phyloP scores from a whole-genome alignment of 2,888 invertebrate species.

The Diarsia rubi region DNA sequence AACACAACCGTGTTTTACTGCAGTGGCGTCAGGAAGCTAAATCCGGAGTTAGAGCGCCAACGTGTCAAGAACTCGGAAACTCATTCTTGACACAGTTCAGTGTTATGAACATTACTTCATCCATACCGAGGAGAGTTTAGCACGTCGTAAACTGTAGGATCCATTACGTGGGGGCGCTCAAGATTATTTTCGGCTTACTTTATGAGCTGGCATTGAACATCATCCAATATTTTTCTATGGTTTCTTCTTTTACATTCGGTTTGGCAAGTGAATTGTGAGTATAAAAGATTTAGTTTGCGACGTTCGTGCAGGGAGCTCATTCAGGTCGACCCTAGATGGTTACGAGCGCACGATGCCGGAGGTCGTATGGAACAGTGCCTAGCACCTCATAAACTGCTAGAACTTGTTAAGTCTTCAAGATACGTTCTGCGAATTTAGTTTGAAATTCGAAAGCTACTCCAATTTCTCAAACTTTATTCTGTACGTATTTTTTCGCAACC shows the following conservation, averaged over 20 bases:
- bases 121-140: conserved; percentile 79
- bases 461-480: neutral
- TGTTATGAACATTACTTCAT: conserved; percentile 84
- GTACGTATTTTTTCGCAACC: no score
- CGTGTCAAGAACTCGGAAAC: conserved; percentile 79
- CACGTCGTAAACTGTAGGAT: conserved; percentile 85
- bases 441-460: conserved; percentile 22
- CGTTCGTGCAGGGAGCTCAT: conserved; percentile 69
- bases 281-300: conserved; percentile 63
- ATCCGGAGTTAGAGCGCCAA: conserved; percentile 71
- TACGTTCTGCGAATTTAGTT: conserved; percentile 24
- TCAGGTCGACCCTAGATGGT: conserved; percentile 67
- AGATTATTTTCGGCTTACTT: conserved; percentile 77
- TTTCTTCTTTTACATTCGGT: conserved; percentile 66
- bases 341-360: conserved; percentile 65
- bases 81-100: conserved; percentile 81
- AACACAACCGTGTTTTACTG: conserved; percentile 2
- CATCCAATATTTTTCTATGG: conserved; percentile 73
- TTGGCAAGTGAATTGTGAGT: conserved; percentile 60
- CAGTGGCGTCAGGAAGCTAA: conserved; percentile 63
- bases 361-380: conserved; percentile 68
- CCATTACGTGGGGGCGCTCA: conserved; percentile 79
- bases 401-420: conserved; percentile 68
- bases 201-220: conserved; percentile 71
- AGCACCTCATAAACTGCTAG: conserved; percentile 74